Percentiles rank a stretch among this genome's conserved stretches.
Evolutionary conservation across 2,797 vertebrate genomes (phyloP).

Genomic region (Chaunax sp.): DNA sequence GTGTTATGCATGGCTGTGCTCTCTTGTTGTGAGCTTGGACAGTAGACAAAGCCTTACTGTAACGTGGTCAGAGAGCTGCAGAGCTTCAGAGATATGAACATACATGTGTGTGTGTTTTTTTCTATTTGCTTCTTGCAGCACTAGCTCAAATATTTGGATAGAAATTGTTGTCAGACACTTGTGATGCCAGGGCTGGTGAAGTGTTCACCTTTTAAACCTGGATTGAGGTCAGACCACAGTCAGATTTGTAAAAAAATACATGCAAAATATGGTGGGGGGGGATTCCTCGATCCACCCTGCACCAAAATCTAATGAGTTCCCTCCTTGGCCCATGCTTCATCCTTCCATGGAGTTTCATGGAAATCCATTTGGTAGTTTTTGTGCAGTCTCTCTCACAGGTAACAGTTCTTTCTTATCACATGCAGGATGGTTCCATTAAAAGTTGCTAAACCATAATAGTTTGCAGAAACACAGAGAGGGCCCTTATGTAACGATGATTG

Average conservation of each 20-base stretch:
- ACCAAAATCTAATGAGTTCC: not conserved
- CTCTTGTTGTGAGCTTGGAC: conserved; percentile 36
- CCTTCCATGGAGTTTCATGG: too few species aligned
- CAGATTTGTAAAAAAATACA: not conserved
- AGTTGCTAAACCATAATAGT: not conserved
- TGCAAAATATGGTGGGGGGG: not conserved
- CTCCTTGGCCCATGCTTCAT: too few species aligned
- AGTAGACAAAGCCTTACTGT: conserved; percentile 67
- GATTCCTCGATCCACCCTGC: not conserved
- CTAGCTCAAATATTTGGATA: conserved; percentile 32
- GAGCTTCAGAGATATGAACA: conserved; percentile 6
- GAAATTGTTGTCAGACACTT: conserved; percentile 2
- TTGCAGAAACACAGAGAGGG: not conserved
- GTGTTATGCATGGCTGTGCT: conserved; percentile 53
- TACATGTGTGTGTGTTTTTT: conserved; percentile 6
- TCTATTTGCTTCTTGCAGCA: conserved; percentile 10
- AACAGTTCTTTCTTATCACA: not conserved
- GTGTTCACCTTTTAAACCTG: conserved; percentile 9
- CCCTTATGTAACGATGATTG: conserved; percentile 12
- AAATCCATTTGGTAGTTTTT: too few species aligned
- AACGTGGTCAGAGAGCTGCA: conserved; percentile 10
- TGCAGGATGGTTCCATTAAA: not conserved
- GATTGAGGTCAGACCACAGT: not conserved
- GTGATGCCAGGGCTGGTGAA: conserved; percentile 11
- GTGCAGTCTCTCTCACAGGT: too few species aligned